Evolutionary conservation across 2,797 vertebrate genomes (phyloP).

Genomic region (Poecilia wingei): DNA sequence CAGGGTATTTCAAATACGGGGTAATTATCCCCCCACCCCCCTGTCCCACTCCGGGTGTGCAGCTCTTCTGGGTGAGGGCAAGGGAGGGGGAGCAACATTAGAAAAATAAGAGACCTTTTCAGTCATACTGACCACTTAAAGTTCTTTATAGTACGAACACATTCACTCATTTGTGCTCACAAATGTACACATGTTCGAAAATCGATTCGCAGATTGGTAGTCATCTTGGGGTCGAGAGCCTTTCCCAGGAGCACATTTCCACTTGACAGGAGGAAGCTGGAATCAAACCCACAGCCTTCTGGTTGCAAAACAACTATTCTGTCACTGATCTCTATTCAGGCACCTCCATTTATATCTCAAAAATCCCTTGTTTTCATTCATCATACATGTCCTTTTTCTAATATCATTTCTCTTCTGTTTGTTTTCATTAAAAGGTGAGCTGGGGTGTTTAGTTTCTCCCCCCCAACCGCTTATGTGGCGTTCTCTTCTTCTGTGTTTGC

Average conservation of each 20-base stretch:
- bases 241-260: neutral
- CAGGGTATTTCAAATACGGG: too few species aligned
- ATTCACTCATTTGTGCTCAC: neutral
- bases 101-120: neutral
- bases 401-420: slow-evolving; percentile 3
- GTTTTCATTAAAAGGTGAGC: slow-evolving; percentile 3
- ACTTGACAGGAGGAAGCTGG: neutral
- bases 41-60: too few species aligned
- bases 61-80: too few species aligned
- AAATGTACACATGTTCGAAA: neutral
- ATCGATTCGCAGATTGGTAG: neutral
- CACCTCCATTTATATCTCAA: neutral
- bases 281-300: neutral
- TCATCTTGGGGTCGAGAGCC: neutral
- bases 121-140: neutral
- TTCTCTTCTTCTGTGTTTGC: slow-evolving; percentile 24
- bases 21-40: too few species aligned
- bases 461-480: slow-evolving; percentile 5
- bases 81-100: too few species aligned
- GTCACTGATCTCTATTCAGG: neutral
- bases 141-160: neutral
- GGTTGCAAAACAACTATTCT: neutral
- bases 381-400: slow-evolving; percentile 13
- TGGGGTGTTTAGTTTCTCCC: neutral
- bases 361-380: slow-evolving; percentile 17